phyloP scores from a whole-genome alignment of 2,797 vertebrate genomes.

The Delichon dasypus region DNA sequence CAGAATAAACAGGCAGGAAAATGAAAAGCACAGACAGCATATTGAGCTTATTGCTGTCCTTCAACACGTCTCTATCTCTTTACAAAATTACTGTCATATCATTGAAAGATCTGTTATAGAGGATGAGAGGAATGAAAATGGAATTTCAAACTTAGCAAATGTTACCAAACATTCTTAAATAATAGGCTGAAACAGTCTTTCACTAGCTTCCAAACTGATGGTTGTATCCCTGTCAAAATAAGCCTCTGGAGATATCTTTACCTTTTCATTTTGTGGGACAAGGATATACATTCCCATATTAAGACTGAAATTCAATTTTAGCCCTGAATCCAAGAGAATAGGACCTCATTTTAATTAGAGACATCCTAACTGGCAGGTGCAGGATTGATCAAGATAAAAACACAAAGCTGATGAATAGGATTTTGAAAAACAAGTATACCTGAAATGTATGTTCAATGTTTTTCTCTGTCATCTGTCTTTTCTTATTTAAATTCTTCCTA shows the following conservation, averaged over 20 bases:
- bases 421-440: not conserved
- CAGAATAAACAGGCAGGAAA: not conserved
- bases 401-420: not conserved
- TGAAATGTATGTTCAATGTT: not conserved
- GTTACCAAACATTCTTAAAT: not conserved
- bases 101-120: not conserved
- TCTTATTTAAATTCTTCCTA: not conserved
- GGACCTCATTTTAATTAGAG: not conserved
- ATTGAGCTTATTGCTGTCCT: not conserved
- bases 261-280: not conserved
- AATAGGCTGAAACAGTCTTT: not conserved
- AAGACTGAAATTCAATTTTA: not conserved
- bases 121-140: not conserved
- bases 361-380: not conserved
- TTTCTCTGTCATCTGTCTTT: not conserved
- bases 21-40: not conserved
- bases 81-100: not conserved
- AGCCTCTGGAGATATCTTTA: not conserved
- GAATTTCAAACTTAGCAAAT: not conserved
- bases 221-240: not conserved
- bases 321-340: not conserved
- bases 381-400: not conserved
- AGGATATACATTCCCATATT: not conserved
- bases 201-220: not conserved
- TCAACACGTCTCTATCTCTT: not conserved